Base-by-base conservation (phyloP, 2,113 vertebrate genomes). In the Bombycilla garrulus region DNA sequence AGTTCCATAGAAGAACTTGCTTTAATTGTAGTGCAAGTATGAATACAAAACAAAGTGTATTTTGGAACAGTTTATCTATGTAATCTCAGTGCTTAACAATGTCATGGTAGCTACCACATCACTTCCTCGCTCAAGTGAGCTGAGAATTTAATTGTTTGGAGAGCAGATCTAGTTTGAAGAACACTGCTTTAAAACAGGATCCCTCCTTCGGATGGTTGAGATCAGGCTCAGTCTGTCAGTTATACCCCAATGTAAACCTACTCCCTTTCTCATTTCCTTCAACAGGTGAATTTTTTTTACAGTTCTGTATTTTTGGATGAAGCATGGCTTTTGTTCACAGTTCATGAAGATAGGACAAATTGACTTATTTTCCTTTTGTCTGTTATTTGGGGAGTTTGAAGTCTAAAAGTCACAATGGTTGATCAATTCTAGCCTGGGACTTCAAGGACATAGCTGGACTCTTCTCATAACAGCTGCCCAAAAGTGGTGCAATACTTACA, bases 121-220 rank as follows among this genome's bases (percentile, higher is more conserved):
- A 5, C 20, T 36, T 94, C 58, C 54, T 72, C 0, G 0, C 61
- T 66, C 22, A 79, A 12, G 24, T 66, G 42, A 78, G 21, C 10
- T 33, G 38, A 87, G 56, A 80, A 58, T 62, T 26, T 40, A 51
- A 51, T 42, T 77, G 57, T 50, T 33, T 67, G 73, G 48, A 50
- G 65, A 80, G 72, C 2, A 65, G 36, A 33, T 58, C 24, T 24
- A 45, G 38, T 47, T 22, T 81, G 38, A 90, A 57, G 31, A 67
- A 18, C 16, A 14, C 14, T 36, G 18, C 33, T 38, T 26, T 51
- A 69, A 77, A 60, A 60, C 64, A 38, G 62, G 22, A 26, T 60
- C 22, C 15, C 26, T 69, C 33, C 18, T 60, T 51, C 0, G 0
- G 33, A 67, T 44, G 53, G 53, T 33, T 0, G 1, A 69, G 33